Base-by-base conservation (phyloP, 2,797 vertebrate genomes). In the Scolopax bukidnonensis region DNA sequence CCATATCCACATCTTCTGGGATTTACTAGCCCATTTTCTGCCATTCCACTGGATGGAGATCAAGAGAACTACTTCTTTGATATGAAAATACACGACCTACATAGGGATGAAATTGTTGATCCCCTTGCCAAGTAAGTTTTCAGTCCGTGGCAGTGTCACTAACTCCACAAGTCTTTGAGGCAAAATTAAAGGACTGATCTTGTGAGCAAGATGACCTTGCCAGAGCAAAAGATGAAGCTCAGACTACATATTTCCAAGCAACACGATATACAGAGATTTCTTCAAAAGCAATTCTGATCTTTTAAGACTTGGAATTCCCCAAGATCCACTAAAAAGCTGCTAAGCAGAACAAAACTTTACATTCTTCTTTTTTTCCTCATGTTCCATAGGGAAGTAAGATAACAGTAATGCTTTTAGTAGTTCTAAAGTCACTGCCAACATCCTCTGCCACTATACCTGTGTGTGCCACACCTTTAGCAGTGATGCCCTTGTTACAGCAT, bases 271-370 rank as follows among this genome's bases (percentile, higher is more conserved):
- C 4, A 2, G 48, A 85, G 51, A 80, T 60, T 87, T 87, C 84
- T 93, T 94, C 94, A 95, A 95, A 96, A 94, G 76, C 64, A 60
- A 20, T 83, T 87, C 60, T 89, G 68, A 83, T 91, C 91, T 81
- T 95, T 89, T 87, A 93, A 92, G 71, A 74, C 30, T 77, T 57
- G 38, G 63, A 95, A 92, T 89, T 94, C 82, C 89, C 89, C 56
- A 79, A 87, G 64, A 85, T 60, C 47, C 56, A 83, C 78, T 88
- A 88, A 91, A 95, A 94, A 88, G 36, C 59, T 80, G 76, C 87
- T 65, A 57, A 91, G 59, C 65, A 63, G 47, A 91, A 89, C 43
- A 95, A 91, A 86, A 51, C 53, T 59, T 50, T 32, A 9, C 10
- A 12, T n/a, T 83, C 4, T 12, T 25, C 41, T 51, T 41, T 27